A percentile compares a stretch with the other conserved stretches of the same genome.
These are phyloP conservation scores for Notospermus geniculatus DNA, from an alignment of 1,140 invertebrate genomes.

Conservation along the genomic window DNA sequence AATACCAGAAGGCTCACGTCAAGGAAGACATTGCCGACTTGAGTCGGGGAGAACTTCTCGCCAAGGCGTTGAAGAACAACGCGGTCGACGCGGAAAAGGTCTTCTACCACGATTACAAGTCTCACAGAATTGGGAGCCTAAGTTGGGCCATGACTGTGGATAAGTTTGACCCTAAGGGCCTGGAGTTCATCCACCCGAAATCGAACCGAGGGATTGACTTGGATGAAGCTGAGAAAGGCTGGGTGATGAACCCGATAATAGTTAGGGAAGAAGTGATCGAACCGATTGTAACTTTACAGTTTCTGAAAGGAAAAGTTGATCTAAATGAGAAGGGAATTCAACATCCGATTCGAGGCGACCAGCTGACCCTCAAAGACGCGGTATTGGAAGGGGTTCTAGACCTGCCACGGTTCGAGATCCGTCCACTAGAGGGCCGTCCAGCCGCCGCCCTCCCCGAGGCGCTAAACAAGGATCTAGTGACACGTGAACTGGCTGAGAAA, in stretches of 20 bases:
- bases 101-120: conserved; percentile 6
- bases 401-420: not conserved
- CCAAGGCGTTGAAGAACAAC: not conserved
- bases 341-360: not conserved
- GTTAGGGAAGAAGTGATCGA: not conserved
- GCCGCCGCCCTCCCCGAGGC: not conserved
- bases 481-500: not conserved
- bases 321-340: not conserved
- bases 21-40: not conserved
- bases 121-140: not conserved
- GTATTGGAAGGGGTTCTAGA: not conserved
- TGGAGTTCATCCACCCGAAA: not conserved
- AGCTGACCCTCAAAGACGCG: not conserved
- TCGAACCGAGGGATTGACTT: not conserved
- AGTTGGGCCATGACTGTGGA: not conserved
- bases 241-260: not conserved
- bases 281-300: not conserved
- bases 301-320: not conserved
- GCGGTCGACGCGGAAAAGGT: not conserved
- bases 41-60: not conserved
- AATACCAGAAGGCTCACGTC: not conserved
- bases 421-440: not conserved
- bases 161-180: not conserved
- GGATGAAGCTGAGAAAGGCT: not conserved
- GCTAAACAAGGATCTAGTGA: not conserved